These are phyloP conservation scores for Phylloscopus trochiloides DNA, from an alignment of 2,113 vertebrate species.

Conservation along the genomic window DNA sequence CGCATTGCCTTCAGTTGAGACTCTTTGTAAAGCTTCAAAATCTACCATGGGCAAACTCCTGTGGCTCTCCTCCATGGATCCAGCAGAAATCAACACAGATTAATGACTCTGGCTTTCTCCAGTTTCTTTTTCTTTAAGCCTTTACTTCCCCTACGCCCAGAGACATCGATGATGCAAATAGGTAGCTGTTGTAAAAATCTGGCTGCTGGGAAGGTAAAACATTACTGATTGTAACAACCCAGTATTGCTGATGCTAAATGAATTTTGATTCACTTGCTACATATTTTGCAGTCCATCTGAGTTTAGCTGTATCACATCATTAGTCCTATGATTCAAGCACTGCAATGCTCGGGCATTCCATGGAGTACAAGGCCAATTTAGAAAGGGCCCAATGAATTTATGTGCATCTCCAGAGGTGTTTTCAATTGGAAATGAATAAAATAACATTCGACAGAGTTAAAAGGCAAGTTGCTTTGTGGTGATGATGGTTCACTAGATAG, in stretches of 20 bases:
- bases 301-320: not conserved
- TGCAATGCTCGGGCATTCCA: not conserved
- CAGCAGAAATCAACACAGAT: slow-evolving; percentile 26
- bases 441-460: slow-evolving; percentile 33
- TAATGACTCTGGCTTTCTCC: not conserved
- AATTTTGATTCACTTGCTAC: not conserved
- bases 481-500: slow-evolving; percentile 5
- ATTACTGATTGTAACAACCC: not conserved
- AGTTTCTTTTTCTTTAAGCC: not conserved
- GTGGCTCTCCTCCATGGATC: not conserved
- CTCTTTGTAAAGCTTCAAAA: not conserved
- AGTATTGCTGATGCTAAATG: slow-evolving; percentile 1
- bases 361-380: not conserved
- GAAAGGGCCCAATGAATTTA: not conserved
- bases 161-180: not conserved
- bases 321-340: not conserved
- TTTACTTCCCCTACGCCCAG: not conserved
- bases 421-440: slow-evolving; percentile 39
- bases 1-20: not conserved
- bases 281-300: not conserved
- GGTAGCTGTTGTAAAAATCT: slow-evolving; percentile 36
- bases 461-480: slow-evolving; percentile 21
- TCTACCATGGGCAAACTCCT: not conserved
- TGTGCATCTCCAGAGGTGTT: not conserved
- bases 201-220: slow-evolving; percentile 27